Evolutionary conservation across 2,113 vertebrate genomes (phyloP), one percentile per base, ranked within the genome.

Genomic region (Ochotona curzoniae): DNA sequence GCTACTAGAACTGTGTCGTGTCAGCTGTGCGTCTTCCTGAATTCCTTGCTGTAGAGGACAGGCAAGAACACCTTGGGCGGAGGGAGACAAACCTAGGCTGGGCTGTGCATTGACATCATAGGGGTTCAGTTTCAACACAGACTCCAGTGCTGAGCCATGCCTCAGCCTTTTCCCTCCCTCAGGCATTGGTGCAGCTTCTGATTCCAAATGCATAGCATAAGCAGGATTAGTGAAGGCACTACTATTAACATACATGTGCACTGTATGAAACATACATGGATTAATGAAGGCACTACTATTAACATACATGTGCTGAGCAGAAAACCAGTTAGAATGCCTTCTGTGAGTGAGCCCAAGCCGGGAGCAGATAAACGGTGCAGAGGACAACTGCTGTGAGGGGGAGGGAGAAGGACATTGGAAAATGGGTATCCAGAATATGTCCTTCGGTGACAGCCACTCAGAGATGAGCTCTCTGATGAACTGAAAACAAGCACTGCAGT

Each of bases 321-420:
- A 87, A 82, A 90, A 74, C 75, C 89, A 88, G 93, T 81, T 60
- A 74, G 88, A 90, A 75, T 1, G 28, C 57, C 73, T 91, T 95
- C 91, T 30, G 69, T 54, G 76, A 88, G 74, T 51, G 83, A 93
- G 13, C 63, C 44, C 18, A 63, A 64, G 32, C 49, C n/a, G 32
- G 3, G 74, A 89, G 69, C 13, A 61, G 57, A 74, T 84, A 63
- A 32, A 83, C 83, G 57, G 26, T 10, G 14, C 66, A 12, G 6
- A 47, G 10, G 35, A 66, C 15, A 47, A 47, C 18, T 35, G 67
- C 44, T n/a, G 28, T 32, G 21, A 12, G 38, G 71, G 12, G 23
- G 32, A 13, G 1, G 9, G 20, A 71, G 17, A 30, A 89, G 73
- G 51, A 74, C 71, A 51, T 57, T 57, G 23, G 75, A 88, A 79